Conservation (phyloP, 2,888 invertebrate genomes). For the Agrotis segetum region DNA sequence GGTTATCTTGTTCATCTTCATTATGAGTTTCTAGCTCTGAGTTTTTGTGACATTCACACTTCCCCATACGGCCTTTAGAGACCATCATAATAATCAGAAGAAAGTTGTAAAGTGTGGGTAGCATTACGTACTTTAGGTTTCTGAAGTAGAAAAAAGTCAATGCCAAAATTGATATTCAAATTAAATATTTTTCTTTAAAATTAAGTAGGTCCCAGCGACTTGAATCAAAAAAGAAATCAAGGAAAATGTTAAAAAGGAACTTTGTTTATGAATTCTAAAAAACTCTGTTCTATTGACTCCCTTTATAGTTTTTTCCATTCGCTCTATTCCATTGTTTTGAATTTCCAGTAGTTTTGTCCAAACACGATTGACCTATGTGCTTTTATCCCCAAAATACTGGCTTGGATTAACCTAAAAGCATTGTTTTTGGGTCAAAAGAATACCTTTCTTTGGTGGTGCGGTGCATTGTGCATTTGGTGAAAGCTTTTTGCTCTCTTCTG, state of each 20-base stretch:
- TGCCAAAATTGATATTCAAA: conserved; percentile 1
- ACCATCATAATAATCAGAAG: neutral
- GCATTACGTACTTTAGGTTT: no score
- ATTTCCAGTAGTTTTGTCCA: neutral
- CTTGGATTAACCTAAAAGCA: conserved; percentile 2
- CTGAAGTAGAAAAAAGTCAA: neutral
- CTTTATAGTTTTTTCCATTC: conserved; percentile 4
- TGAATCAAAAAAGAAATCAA: neutral
- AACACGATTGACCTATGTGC: neutral
- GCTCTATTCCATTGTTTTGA: conserved; percentile 11
- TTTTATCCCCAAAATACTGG: conserved; percentile 14
- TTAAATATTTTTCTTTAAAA: conserved; percentile 29
- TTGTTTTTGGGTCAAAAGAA: conserved; percentile 38
- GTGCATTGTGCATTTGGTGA: conserved; percentile 18
- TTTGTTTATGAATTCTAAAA: conserved; percentile 21
- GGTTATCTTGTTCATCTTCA: no score
- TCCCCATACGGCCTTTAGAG: neutral
- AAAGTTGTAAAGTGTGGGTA: conserved; percentile 7
- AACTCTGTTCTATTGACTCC: neutral
- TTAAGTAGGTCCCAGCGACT: neutral
- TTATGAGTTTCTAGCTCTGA: neutral
- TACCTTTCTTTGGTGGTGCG: conserved; percentile 28
- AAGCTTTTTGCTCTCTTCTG: conserved; percentile 4
- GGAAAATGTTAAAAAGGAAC: neutral
- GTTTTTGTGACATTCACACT: neutral